These are phyloP conservation scores for Nothoprocta pentlandii DNA, from an alignment of 2,113 vertebrate species.

Conservation along the genomic window DNA sequence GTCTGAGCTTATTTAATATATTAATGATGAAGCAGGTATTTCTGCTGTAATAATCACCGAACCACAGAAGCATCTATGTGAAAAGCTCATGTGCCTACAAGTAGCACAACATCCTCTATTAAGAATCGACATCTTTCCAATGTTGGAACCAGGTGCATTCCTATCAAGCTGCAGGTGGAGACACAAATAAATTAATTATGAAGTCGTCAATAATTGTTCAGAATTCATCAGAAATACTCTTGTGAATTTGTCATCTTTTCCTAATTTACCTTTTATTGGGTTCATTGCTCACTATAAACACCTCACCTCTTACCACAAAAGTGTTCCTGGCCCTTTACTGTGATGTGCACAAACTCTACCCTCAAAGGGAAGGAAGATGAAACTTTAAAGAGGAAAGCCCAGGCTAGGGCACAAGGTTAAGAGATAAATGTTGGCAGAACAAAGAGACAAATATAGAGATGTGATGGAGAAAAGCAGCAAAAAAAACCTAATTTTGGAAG, in stretches of 20 bases:
- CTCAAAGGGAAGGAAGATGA: neutral
- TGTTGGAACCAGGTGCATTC: conserved; percentile 9
- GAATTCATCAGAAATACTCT: neutral
- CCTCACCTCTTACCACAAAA: neutral
- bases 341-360: neutral
- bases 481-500: neutral
- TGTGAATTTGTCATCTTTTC: neutral
- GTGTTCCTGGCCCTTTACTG: neutral
- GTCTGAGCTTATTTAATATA: neutral
- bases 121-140: neutral
- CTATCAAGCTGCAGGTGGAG: conserved; percentile 33
- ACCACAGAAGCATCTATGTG: neutral
- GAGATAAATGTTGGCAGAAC: neutral
- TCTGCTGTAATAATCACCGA: neutral
- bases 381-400: neutral
- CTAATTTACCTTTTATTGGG: neutral
- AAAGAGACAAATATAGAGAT: neutral
- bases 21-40: neutral
- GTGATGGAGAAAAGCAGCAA: neutral
- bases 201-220: neutral
- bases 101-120: neutral
- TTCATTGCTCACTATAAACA: neutral
- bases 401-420: neutral
- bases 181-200: conserved; percentile 17
- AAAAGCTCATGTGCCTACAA: conserved; percentile 1